phyloP scores from a whole-genome alignment of 2,113 vertebrate genomes.

The Pygoscelis adeliae region DNA sequence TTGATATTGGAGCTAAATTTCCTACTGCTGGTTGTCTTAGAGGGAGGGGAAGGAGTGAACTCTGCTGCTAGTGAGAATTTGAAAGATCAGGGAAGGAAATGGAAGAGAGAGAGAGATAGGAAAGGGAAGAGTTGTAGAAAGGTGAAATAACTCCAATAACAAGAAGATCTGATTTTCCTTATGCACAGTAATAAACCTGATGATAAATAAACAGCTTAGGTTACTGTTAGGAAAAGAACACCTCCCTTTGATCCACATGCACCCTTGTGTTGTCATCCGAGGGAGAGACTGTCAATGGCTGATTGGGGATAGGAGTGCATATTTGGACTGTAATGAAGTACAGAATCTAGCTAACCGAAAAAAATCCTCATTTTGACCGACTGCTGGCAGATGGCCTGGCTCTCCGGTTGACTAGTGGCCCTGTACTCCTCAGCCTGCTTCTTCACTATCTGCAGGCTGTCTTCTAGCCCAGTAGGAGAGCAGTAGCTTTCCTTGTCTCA shows the following conservation, averaged over 20 bases:
- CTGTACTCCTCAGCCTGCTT: not conserved
- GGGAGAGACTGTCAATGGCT: accelerated
- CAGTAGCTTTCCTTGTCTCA: not conserved
- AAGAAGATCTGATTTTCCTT: not conserved
- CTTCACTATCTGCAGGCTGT: not conserved
- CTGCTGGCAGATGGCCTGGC: constrained; percentile 35
- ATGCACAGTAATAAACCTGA: not conserved
- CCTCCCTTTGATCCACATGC: not conserved
- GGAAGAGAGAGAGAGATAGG: not conserved
- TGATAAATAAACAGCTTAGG: not conserved
- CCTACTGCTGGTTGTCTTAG: not conserved
- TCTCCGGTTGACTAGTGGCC: constrained; percentile 1
- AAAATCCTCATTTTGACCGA: not conserved
- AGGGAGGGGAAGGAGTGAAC: not conserved
- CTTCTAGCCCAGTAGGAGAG: not conserved
- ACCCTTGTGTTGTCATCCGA: not conserved
- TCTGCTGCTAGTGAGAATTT: not conserved
- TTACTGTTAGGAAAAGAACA: not conserved
- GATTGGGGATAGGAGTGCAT: not conserved
- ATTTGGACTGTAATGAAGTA: not conserved
- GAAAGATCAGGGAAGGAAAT: not conserved
- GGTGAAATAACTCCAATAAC: not conserved
- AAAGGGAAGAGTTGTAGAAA: not conserved
- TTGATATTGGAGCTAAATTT: not conserved
- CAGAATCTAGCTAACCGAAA: not conserved